phyloP scores from a whole-genome alignment of 2,113 vertebrate species.

The Barnardius zonarius region DNA sequence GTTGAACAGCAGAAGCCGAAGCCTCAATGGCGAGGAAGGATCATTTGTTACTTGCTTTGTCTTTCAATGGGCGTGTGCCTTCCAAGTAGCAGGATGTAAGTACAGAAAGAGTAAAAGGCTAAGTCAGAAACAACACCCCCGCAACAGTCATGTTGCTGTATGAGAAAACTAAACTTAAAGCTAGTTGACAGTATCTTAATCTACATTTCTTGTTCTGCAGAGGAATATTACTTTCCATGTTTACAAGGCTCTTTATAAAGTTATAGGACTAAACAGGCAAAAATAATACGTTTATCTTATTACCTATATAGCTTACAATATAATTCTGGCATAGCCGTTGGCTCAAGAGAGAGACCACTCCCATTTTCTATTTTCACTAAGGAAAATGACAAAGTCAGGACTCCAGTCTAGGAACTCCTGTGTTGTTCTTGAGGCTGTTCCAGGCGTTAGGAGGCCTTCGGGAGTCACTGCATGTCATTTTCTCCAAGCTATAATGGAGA shows the following conservation, averaged over 20 bases:
- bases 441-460: constrained; percentile 11
- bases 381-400: constrained; percentile 58
- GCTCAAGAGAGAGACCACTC: constrained; percentile 19
- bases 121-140: neutral
- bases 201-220: neutral
- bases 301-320: neutral
- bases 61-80: neutral
- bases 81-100: neutral
- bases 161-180: neutral
- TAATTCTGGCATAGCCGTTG: neutral
- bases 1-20: neutral
- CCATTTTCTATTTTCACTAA: constrained; percentile 42
- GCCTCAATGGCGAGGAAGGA: neutral
- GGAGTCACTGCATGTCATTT: neutral
- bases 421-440: constrained; percentile 46
- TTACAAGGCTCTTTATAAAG: neutral
- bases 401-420: constrained; percentile 37
- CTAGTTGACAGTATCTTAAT: neutral
- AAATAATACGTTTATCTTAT: neutral
- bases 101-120: neutral
- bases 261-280: neutral
- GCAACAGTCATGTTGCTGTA: neutral
- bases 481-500: neutral
- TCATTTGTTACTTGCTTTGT: neutral
- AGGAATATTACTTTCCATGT: neutral